Percentiles rank a stretch among this genome's conserved stretches.
phyloP scores from a whole-genome alignment of 2,113 vertebrate genomes.

The Ciconia maguari region DNA sequence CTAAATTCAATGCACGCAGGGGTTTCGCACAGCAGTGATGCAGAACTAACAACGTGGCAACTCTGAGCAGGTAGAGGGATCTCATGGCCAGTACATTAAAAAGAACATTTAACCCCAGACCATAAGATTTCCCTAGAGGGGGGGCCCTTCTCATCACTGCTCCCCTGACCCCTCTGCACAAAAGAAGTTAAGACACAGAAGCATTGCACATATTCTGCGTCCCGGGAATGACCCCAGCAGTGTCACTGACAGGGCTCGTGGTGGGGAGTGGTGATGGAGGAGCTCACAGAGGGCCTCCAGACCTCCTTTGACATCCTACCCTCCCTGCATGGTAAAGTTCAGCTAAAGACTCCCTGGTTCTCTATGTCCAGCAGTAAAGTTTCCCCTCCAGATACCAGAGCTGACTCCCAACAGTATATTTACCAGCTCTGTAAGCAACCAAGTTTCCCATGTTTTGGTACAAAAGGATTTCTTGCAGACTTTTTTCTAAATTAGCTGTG shows the following conservation, averaged over 20 bases:
- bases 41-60: neutral
- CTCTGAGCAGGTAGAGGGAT: neutral
- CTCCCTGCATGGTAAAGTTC: neutral
- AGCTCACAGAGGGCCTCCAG: neutral
- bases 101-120: neutral
- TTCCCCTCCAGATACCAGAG: neutral
- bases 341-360: neutral
- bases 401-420: neutral
- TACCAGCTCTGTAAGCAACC: neutral
- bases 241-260: neutral
- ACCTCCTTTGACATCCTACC: neutral
- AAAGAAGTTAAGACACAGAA: neutral
- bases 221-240: neutral
- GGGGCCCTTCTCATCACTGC: neutral
- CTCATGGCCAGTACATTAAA: neutral
- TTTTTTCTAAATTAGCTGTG: neutral
- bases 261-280: neutral
- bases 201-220: neutral
- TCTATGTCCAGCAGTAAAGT: neutral
- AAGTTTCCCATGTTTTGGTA: neutral
- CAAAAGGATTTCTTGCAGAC: neutral
- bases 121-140: neutral
- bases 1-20: constrained; percentile 28
- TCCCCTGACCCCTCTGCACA: neutral
- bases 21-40: neutral